Evolutionary conservation across 2,113 vertebrate genomes (phyloP).

Genomic region (Dasyurus viverrinus): DNA sequence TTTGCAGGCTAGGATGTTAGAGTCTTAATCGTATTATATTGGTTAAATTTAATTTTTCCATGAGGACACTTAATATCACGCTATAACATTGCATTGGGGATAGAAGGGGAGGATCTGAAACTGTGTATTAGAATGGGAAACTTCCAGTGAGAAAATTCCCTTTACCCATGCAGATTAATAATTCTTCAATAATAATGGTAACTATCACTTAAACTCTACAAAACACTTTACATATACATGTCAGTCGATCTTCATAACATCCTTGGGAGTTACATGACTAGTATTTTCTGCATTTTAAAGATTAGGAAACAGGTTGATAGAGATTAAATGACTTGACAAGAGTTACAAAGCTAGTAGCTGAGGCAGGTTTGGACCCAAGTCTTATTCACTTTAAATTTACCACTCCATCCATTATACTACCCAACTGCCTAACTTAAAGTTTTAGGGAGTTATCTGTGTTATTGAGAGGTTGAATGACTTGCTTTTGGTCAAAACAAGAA

Average conservation of each 20-base stretch:
- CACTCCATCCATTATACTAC: not conserved
- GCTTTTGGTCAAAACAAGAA: not conserved
- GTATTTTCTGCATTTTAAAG: not conserved
- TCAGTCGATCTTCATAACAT: not conserved
- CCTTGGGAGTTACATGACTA: not conserved
- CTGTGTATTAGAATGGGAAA: not conserved
- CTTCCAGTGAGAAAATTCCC: not conserved
- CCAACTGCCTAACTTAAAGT: not conserved
- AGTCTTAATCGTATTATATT: not conserved
- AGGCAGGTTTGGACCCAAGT: not conserved
- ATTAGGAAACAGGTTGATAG: not conserved
- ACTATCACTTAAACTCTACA: not conserved
- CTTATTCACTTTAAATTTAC: not conserved
- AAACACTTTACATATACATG: not conserved
- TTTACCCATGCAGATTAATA: not conserved
- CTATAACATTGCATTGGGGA: not conserved
- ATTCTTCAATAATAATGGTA: not conserved
- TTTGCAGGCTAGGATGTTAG: not conserved
- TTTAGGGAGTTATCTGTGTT: not conserved
- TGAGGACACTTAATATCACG: constrained; percentile 13
- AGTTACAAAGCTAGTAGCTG: not conserved
- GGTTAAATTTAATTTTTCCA: constrained; percentile 38
- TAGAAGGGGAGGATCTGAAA: not conserved
- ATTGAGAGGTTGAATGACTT: not conserved
- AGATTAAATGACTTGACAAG: not conserved